Conservation (phyloP, 37 sponge, comb jelly and placozoan species). For the Haliclona indistincta region DNA sequence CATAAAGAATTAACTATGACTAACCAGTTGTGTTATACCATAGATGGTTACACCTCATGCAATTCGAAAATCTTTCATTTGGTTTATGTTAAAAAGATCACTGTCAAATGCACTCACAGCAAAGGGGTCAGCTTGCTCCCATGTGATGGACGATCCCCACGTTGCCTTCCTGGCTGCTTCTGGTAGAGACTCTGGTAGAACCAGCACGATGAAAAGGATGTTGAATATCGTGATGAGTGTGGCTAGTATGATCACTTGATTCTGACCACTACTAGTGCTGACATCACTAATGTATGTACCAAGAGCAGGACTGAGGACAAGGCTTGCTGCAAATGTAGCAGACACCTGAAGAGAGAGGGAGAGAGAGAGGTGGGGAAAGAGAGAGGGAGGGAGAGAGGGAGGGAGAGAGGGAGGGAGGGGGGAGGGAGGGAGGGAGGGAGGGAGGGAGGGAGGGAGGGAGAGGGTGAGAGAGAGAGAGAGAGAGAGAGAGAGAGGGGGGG, state of each 20-base stretch:
- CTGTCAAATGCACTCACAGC: constrained; percentile 52
- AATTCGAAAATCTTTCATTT: no score
- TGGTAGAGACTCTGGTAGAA: constrained; percentile 85
- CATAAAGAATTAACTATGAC: no score
- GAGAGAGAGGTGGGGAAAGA: no score
- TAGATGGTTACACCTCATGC: no score
- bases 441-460: neutral
- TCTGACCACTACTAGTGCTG: constrained; percentile 35
- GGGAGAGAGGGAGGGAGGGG: neutral
- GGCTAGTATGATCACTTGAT: constrained; percentile 75
- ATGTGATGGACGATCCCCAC: constrained; percentile 80
- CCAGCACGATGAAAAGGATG: constrained; percentile 73
- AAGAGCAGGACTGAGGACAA: constrained; percentile 86
- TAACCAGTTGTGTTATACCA: no score
- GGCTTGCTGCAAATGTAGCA: constrained; percentile 91
- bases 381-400: no score
- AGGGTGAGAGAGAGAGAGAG: neutral
- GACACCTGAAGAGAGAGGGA: constrained; percentile 74
- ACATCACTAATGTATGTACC: constrained; percentile 53
- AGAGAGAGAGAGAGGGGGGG: neutral
- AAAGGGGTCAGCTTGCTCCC: constrained; percentile 93
- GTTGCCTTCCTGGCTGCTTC: constrained; percentile 48
- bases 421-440: neutral
- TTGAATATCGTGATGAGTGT: constrained; percentile 76
- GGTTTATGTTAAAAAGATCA: no score